These are phyloP conservation scores for Panopea generosa DNA, from an alignment of 2,888 invertebrate species.

Conservation along the genomic window DNA sequence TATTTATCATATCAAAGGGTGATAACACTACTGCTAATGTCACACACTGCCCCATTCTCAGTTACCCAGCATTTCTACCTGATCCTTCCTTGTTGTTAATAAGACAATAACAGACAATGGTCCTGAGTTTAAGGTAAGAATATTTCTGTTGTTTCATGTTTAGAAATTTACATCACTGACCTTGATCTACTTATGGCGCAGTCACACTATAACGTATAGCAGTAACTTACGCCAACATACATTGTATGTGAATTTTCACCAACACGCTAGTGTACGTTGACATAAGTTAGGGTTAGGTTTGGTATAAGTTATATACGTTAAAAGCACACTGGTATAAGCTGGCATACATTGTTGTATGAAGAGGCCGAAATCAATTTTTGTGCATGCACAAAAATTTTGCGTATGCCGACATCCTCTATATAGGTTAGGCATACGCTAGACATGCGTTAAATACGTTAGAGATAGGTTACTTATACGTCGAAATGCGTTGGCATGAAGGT, in stretches of 20 bases:
- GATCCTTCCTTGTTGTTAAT: no score
- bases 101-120: no score
- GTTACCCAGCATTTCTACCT: no score
- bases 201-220: no score
- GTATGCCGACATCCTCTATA: conserved; percentile 14
- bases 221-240: neutral
- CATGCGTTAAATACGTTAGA: no score
- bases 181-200: no score
- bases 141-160: no score
- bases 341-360: conserved; percentile 11
- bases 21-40: no score
- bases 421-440: conserved; percentile 16
- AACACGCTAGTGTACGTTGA: conserved; percentile 24
- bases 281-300: conserved; percentile 17
- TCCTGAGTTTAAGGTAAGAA: no score
- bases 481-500: conserved; percentile 14
- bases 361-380: conserved; percentile 4
- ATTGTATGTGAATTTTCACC: conserved; percentile 14
- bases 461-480: conserved; percentile 3
- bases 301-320: conserved; percentile 12
- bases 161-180: no score
- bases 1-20: no score
- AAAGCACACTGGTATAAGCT: conserved; percentile 10
- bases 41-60: no score
- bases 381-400: conserved; percentile 19